Evolutionary conservation across 2,113 vertebrate species (phyloP).

Genomic region (Cyanoderma ruficeps): DNA sequence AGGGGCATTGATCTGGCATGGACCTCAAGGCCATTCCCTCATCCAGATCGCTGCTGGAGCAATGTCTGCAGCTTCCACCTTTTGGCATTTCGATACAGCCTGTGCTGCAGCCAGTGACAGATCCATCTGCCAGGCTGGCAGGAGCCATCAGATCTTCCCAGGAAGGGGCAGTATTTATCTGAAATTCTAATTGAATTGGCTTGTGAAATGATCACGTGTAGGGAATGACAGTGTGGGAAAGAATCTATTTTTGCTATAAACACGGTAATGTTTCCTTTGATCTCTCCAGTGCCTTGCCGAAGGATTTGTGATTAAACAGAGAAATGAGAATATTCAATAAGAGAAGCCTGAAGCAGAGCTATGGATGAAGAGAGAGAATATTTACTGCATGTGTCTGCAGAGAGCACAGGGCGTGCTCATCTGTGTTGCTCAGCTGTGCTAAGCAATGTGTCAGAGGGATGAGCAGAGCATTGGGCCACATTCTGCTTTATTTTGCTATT

Average conservation of each 20-base stretch:
- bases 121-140: background rate
- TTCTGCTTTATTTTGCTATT: slow-evolving; percentile 18
- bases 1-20: background rate
- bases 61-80: background rate
- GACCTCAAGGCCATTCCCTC: background rate
- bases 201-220: background rate
- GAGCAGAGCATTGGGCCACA: slow-evolving; percentile 7
- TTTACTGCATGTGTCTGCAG: background rate
- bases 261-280: background rate
- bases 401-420: background rate
- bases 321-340: background rate
- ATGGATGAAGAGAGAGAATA: background rate
- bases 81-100: background rate
- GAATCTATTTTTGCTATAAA: background rate
- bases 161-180: background rate
- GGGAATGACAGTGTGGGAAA: background rate
- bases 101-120: background rate
- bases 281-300: slow-evolving; percentile 61
- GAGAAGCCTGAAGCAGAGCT: slow-evolving; percentile 15
- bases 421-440: background rate
- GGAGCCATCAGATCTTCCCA: background rate
- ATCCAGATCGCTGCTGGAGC: background rate
- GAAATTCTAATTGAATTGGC: background rate
- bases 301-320: slow-evolving; percentile 64
- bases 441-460: background rate